Evolutionary conservation across 2,888 invertebrate species (phyloP).

Genomic region (Drosophila prostipennis): DNA sequence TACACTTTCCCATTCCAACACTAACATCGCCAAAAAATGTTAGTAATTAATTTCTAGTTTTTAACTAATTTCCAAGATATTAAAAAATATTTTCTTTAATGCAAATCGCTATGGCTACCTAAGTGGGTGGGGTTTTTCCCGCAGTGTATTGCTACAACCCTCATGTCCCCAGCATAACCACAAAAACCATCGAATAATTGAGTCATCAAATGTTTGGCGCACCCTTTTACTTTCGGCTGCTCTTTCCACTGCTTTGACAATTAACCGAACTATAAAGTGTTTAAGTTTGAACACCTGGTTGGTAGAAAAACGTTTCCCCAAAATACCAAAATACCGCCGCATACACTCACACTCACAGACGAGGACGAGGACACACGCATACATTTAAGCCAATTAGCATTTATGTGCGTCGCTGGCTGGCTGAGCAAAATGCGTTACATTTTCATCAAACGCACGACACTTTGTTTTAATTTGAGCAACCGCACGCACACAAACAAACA

Average conservation of each 20-base stretch:
- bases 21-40: too few relatives aligned
- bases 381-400: slow-evolving; percentile 81
- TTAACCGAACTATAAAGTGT: slow-evolving; percentile 79
- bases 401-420: slow-evolving; percentile 68
- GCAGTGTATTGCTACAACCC: background rate
- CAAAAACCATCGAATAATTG: slow-evolving; percentile 76
- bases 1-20: background rate
- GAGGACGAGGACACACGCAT: slow-evolving; percentile 39
- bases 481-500: slow-evolving; percentile 62
- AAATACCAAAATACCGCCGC: slow-evolving; percentile 24
- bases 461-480: slow-evolving; percentile 79
- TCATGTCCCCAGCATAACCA: slow-evolving; percentile 48
- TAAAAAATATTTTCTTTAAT: too few relatives aligned
- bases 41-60: too few relatives aligned
- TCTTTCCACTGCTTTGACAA: slow-evolving; percentile 66
- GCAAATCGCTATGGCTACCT: too few relatives aligned
- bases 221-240: slow-evolving; percentile 44
- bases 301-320: slow-evolving; percentile 47
- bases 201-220: slow-evolving; percentile 72
- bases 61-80: too few relatives aligned
- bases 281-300: slow-evolving; percentile 77
- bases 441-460: slow-evolving; percentile 80
- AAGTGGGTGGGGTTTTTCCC: background rate
- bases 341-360: slow-evolving; percentile 21
- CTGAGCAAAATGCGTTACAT: slow-evolving; percentile 74